Conservation (phyloP, 2,797 vertebrate genomes). For the Margarornis squamiger region DNA sequence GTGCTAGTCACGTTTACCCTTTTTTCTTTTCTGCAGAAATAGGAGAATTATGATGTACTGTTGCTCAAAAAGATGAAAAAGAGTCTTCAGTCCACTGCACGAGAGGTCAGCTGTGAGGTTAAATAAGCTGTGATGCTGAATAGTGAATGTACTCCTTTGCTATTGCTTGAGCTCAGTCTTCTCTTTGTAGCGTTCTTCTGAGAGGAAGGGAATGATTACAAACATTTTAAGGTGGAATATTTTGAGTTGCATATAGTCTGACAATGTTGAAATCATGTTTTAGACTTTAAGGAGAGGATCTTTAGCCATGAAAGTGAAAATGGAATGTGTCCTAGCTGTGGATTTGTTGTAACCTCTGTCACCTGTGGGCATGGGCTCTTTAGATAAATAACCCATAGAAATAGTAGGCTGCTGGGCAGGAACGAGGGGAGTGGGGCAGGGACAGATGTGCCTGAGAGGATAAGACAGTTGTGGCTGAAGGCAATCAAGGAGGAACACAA, state of each 20-base stretch:
- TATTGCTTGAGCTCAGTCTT: neutral
- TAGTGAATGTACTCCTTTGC: neutral
- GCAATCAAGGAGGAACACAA: neutral
- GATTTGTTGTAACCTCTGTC: neutral
- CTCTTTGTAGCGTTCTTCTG: neutral
- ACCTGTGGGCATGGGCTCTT: neutral
- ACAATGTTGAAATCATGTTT: neutral
- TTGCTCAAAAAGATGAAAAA: neutral
- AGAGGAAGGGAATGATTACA: neutral
- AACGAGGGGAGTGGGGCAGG: neutral
- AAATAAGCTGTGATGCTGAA: neutral
- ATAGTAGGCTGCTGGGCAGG: neutral
- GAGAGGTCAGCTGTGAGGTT: neutral
- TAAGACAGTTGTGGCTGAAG: neutral
- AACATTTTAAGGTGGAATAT: neutral
- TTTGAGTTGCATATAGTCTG: neutral
- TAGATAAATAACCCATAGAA: neutral
- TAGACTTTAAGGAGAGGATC: neutral
- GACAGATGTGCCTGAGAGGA: neutral
- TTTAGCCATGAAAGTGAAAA: neutral
- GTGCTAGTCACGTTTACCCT: neutral
- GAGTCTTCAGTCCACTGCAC: neutral
- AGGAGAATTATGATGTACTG: neutral
- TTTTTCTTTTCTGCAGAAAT: neutral
- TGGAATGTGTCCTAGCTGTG: neutral